phyloP scores from a whole-genome alignment of 2,888 invertebrate genomes.

The Heliconius erato region DNA sequence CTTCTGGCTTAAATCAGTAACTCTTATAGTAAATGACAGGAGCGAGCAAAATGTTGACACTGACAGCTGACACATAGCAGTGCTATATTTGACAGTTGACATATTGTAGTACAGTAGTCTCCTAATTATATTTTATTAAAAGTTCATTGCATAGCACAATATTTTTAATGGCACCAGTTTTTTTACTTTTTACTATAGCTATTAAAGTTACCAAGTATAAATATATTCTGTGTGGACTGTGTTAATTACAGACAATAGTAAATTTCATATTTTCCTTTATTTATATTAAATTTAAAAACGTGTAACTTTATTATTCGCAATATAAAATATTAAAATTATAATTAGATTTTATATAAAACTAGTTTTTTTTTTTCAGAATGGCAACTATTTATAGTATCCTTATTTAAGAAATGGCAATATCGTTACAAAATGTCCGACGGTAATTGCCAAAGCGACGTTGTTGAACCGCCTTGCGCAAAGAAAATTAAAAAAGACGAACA shows the following conservation, averaged over 20 bases:
- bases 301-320: neutral
- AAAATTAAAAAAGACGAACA: conserved; percentile 76
- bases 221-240: neutral
- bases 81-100: too few relatives aligned
- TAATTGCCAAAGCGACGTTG: conserved; percentile 69
- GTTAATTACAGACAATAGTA: neutral
- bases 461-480: conserved; percentile 70
- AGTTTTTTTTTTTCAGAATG: neutral
- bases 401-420: conserved; percentile 59
- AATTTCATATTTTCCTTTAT: neutral
- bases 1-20: too few relatives aligned
- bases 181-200: too few relatives aligned
- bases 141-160: too few relatives aligned
- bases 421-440: conserved; percentile 80
- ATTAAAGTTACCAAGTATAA: too few relatives aligned
- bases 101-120: too few relatives aligned
- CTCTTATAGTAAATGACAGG: too few relatives aligned
- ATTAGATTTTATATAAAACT: neutral
- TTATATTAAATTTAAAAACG: neutral
- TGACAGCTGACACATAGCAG: too few relatives aligned
- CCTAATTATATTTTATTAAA: too few relatives aligned
- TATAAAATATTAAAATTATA: neutral
- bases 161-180: too few relatives aligned
- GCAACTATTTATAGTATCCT: neutral
- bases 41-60: too few relatives aligned